A percentile compares a stretch with the other conserved stretches of the same genome.
Evolutionary conservation across 1,140 invertebrate species (phyloP).

Genomic region (Papilio polytes): DNA sequence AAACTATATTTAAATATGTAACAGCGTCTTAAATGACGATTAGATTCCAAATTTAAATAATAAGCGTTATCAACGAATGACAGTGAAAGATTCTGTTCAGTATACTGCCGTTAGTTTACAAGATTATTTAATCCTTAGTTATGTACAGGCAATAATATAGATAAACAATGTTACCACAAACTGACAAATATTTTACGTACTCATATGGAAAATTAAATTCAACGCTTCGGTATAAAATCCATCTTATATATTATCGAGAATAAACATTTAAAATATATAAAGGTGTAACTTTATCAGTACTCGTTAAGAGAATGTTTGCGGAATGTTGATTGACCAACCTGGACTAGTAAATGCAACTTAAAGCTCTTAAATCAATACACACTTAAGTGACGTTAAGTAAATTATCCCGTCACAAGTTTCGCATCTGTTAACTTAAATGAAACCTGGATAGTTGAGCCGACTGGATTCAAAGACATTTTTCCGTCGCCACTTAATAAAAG

Average conservation of each 20-base stretch:
- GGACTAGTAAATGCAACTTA: slow-evolving; percentile 15
- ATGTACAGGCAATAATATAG: not conserved
- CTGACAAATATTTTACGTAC: not conserved
- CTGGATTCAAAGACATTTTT: slow-evolving; percentile 17
- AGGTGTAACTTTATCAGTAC: not conserved
- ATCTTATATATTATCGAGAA: not conserved
- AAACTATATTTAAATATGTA: too few relatives aligned
- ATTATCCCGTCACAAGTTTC: slow-evolving; percentile 18
- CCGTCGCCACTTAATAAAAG: not conserved
- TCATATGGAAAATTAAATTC: not conserved
- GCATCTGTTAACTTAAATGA: slow-evolving; percentile 11
- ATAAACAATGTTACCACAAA: not conserved
- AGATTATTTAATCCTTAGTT: not conserved
- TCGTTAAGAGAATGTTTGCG: not conserved
- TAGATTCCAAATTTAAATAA: too few relatives aligned
- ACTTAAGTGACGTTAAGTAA: slow-evolving; percentile 27
- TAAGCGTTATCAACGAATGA: too few relatives aligned
- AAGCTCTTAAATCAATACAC: slow-evolving; percentile 9
- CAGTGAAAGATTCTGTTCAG: not conserved
- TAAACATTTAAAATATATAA: not conserved
- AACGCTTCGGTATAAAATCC: not conserved
- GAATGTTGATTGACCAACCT: slow-evolving; percentile 21
- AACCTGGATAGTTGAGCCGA: not conserved
- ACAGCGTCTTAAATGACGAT: too few relatives aligned
- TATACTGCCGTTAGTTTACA: not conserved